Base-by-base conservation (phyloP, 2,113 vertebrate genomes). In the Bos javanicus region DNA sequence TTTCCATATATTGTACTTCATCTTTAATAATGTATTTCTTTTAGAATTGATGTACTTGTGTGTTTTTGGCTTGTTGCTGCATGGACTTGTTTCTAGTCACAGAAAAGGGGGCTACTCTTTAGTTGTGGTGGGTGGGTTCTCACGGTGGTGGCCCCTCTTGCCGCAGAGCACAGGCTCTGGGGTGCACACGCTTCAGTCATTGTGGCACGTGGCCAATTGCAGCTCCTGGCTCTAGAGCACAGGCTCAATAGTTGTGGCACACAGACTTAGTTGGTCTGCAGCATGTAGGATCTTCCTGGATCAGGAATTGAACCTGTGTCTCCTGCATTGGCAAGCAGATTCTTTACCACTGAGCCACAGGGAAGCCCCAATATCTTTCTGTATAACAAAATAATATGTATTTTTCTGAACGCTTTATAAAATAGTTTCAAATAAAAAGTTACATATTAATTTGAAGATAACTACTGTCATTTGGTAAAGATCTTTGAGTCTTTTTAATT, bases 351-450 rank as follows among this genome's bases (percentile, higher is more conserved):
- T 43, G 71, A 76, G 71, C 71, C 71, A 76, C 36, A 76, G 71
- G 39, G 71, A 76, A 26, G 71, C 71, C 71, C 11, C 12, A 43
- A 3, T 43, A 21, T 71, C 13, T 67, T 87, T 57, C 36, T 30
- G 83, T 85, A 64, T 85, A 86, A 81, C 8, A 62, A 87, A 87
- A 2, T 89, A 56, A 48, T 91, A 26, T 1, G 8, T 94, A 26
- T 85, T 56, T 96, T 93, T 88, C 82, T 87, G 46, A 94, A 95
- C 0, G 33, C 46, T 93, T 95, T 81, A 76, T 81, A 76, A 52
- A 64, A 39, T 39, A 39, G 89, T 87, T 87, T 92, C 4, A 87
- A 62, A 52, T 84, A 82, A 85, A 92, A 94, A 85, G 81, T 43
- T 10, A 17, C 64, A 33, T 54, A 25, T 94, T 87, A 90, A 85